Evolutionary conservation across 2,797 vertebrate species (phyloP), one percentile per base, ranked within the genome.

Genomic region (Leuciscus waleckii): DNA sequence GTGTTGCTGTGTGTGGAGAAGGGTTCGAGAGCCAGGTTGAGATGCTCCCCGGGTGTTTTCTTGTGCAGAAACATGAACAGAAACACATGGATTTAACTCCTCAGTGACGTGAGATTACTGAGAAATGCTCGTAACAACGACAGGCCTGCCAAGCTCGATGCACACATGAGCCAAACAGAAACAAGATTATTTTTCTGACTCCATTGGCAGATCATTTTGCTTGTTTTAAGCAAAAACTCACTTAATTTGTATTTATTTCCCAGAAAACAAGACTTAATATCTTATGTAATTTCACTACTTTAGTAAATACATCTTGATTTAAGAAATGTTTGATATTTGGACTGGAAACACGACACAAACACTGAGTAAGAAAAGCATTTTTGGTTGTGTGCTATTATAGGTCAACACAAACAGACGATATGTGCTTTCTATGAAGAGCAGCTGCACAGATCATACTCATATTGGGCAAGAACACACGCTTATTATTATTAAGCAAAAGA

Each of bases 1-100:
- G 35, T 17, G 23, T 4, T 5, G 51, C 54, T 58, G 75, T 90
- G 86, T 94, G 92, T 79, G n/a, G 76, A 79, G 29, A 77, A 41
- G 75, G 35, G n/a, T 26, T 61, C 4, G 75, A 78, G 75, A 41
- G 75, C 54, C 75, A 78, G 54, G 13, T 61, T 26, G 35, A 77
- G 75, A 77, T 39, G 32, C 29, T 58, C 74, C 32, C 21, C 23
- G 74, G 74, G 49, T 76, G 49, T 56, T 76, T 75, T 35, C 73
- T 75, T 74, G 19, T 13, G n/a, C 29, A 51, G 54, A 13, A 56
- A 35, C 32, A 39, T 58, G 74, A 76, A 76, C 32, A 76, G 51
- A 76, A 56, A 76, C 75, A 77, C 75, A 77, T 58, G 75, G 54
- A 61, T 13, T 65, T 26, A 81, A 70, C 67, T 70, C 79, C 67